Conservation (phyloP, 2,797 vertebrate species). For the Falco berigora region DNA sequence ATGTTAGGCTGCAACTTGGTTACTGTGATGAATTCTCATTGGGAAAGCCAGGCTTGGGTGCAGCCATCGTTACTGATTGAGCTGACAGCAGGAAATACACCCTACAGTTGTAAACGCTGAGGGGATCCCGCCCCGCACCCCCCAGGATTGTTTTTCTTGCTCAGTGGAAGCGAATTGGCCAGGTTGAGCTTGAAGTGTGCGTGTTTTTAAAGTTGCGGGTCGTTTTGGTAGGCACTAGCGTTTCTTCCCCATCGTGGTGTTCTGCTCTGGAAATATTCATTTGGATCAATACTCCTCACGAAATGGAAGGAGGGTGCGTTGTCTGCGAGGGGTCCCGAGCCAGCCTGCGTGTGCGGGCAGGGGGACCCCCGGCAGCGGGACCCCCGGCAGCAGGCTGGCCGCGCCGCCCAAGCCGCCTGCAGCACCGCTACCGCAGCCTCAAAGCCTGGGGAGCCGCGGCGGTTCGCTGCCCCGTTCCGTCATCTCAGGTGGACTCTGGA, state of each 20-base stretch:
- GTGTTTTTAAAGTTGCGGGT: background rate
- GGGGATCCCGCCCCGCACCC: too few species aligned
- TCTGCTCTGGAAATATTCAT: background rate
- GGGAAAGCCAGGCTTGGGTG: background rate
- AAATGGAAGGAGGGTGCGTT: background rate
- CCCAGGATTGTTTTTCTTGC: background rate
- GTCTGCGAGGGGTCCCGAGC: background rate
- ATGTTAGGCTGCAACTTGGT: background rate
- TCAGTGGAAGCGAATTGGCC: background rate
- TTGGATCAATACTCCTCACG: background rate
- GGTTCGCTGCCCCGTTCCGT: background rate
- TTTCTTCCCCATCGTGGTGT: background rate
- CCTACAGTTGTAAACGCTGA: background rate
- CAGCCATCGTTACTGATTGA: background rate
- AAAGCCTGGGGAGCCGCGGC: background rate
- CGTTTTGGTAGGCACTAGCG: background rate
- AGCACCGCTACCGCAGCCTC: background rate
- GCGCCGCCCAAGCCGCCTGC: background rate
- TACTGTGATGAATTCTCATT: background rate
- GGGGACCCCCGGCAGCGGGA: too few species aligned
- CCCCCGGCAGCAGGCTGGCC: background rate
- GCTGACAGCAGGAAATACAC: background rate
- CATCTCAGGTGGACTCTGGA: background rate
- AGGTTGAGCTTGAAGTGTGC: background rate
- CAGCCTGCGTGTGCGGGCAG: background rate